phyloP scores from a whole-genome alignment of 2,888 invertebrate species.

The Tipula confusa region DNA sequence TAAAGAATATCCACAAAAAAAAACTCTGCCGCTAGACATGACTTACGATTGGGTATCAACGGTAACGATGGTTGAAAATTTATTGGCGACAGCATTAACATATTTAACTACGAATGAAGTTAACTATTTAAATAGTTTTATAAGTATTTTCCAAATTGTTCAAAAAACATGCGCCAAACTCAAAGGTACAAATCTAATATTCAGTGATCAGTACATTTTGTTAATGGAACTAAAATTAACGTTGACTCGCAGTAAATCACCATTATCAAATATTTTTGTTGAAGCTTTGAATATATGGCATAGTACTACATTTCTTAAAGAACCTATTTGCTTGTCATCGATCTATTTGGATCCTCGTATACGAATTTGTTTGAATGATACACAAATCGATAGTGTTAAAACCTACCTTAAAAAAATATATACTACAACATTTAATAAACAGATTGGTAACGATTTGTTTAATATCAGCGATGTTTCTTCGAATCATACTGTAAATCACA shows the following conservation, averaged over 20 bases:
- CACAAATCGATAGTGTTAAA: background rate
- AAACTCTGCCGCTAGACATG: background rate
- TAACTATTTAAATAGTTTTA: background rate
- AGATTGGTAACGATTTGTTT: background rate
- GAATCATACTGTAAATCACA: background rate
- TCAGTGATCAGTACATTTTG: background rate
- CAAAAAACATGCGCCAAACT: background rate
- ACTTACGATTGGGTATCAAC: background rate
- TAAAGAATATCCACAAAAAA: background rate
- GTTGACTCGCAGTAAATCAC: background rate
- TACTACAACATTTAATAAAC: background rate
- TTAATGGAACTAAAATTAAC: background rate
- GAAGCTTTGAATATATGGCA: background rate
- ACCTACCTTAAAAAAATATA: background rate
- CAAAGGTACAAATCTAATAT: background rate
- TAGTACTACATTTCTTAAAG: background rate
- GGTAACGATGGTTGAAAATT: background rate
- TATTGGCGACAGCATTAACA: background rate
- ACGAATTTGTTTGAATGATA: background rate
- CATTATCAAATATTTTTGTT: background rate
- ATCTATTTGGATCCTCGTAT: background rate
- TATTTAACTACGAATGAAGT: background rate
- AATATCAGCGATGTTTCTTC: background rate
- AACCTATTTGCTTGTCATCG: background rate
- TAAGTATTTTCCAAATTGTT: background rate